These are phyloP conservation scores for Coracopsis vasa DNA, from an alignment of 2,113 vertebrate species.

Conservation along the genomic window DNA sequence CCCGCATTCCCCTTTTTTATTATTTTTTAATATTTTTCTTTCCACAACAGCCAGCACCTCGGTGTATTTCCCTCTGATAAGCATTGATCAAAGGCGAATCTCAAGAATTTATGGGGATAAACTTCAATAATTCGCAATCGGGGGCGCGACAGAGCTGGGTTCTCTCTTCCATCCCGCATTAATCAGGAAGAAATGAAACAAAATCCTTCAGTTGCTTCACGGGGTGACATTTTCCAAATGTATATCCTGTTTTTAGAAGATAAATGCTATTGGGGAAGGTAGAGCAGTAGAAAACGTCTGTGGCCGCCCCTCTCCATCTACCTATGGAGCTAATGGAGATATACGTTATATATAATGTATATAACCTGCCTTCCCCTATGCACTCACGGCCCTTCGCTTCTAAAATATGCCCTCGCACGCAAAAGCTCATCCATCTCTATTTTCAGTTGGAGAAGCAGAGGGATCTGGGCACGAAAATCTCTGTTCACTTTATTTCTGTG, in stretches of 20 bases:
- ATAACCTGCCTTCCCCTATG: background rate
- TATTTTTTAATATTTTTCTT: background rate
- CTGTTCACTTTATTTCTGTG: background rate
- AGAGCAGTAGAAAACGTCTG: background rate
- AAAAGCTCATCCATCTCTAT: background rate
- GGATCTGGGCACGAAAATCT: background rate
- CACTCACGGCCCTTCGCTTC: background rate
- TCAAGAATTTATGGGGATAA: slow-evolving; percentile 61
- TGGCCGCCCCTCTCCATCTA: background rate
- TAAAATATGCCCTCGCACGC: rapidly evolving
- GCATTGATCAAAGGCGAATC: slow-evolving; percentile 62
- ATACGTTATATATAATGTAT: background rate
- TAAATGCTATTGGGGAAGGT: background rate
- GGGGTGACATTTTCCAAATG: background rate
- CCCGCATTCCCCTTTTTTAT: background rate
- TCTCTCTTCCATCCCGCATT: background rate
- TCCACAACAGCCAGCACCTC: background rate
- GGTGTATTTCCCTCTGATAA: slow-evolving; percentile 1
- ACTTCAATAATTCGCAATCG: slow-evolving; percentile 42
- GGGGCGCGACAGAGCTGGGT: background rate
- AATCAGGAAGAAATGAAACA: background rate
- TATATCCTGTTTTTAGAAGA: background rate
- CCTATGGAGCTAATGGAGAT: background rate
- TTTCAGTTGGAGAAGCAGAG: background rate
- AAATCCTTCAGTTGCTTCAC: background rate